Evolutionary conservation across 2,113 vertebrate species (phyloP).

Genomic region (Catharus minimus): DNA sequence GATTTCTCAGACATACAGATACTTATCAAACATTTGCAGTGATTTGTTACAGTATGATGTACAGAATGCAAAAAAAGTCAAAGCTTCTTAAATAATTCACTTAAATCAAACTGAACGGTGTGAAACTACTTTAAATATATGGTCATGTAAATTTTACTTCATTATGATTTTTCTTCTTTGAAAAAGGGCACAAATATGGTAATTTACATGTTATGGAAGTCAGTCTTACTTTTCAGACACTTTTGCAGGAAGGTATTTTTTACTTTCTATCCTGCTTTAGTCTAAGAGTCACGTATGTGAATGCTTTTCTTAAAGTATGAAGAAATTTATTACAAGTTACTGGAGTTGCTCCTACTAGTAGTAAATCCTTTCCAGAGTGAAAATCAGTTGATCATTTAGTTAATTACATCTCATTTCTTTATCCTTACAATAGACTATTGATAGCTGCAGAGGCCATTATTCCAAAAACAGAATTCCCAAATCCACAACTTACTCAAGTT

Average conservation of each 20-base stretch:
- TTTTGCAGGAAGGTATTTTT: background rate
- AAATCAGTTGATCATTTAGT: background rate
- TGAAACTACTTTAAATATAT: background rate
- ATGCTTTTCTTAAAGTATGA: background rate
- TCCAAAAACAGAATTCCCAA: background rate
- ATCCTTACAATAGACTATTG: background rate
- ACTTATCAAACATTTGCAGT: background rate
- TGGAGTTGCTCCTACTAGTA: background rate
- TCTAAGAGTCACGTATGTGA: background rate
- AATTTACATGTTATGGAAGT: background rate
- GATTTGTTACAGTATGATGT: background rate
- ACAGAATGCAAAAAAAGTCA: background rate
- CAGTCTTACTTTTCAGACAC: background rate
- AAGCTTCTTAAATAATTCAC: background rate
- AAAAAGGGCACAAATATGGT: background rate
- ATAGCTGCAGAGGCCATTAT: background rate
- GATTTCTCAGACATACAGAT: background rate
- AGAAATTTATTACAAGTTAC: background rate
- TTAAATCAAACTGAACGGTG: background rate
- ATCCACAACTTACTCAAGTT: background rate
- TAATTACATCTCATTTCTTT: background rate
- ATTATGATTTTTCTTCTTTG: background rate
- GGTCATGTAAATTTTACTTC: background rate
- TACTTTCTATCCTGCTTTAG: background rate
- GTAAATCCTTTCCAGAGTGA: background rate